Percentiles rank a stretch among this genome's conserved stretches.
phyloP scores from a whole-genome alignment of 1,140 invertebrate genomes.

The Galendromus occidentalis region DNA sequence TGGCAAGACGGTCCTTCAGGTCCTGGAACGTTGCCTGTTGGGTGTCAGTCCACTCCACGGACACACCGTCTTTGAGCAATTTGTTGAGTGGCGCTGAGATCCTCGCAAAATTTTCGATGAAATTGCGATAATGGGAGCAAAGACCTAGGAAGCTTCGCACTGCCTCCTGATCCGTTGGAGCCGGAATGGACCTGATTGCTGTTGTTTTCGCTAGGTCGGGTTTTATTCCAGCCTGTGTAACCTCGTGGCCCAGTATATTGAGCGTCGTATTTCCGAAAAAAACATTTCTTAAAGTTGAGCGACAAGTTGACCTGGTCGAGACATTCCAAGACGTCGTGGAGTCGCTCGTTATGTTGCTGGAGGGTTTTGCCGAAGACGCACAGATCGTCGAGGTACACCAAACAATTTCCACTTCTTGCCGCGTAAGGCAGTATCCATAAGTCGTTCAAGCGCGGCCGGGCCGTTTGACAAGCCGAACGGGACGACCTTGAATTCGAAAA shows the following conservation, averaged over 20 bases:
- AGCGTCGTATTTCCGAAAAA: constrained; percentile 15
- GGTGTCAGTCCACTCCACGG: constrained; percentile 5
- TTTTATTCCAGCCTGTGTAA: constrained; percentile 23
- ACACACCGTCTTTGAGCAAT: constrained; percentile 18
- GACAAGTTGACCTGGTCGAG: constrained; percentile 16
- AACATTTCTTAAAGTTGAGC: constrained; percentile 18
- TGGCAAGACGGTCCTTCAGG: background rate
- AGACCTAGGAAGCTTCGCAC: constrained; percentile 30
- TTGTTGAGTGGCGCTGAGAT: constrained; percentile 24
- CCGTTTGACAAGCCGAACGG: constrained; percentile 31
- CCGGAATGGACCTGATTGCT: constrained; percentile 23
- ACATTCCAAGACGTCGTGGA: constrained; percentile 9
- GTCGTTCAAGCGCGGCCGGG: too few relatives aligned
- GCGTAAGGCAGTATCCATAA: constrained; percentile 25
- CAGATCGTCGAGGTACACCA: too few relatives aligned
- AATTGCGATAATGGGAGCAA: too few relatives aligned
- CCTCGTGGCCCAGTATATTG: constrained; percentile 20
- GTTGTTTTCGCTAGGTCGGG: constrained; percentile 27
- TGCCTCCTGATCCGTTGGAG: constrained; percentile 25
- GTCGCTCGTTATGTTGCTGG: constrained; percentile 12
- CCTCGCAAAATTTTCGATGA: constrained; percentile 26
- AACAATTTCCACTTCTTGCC: constrained; percentile 18
- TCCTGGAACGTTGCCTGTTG: background rate
- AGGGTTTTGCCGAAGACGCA: constrained; percentile 16
- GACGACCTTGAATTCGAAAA: constrained; percentile 27